Conservation (phyloP, 2,797 vertebrate genomes). For the Acanthis flammea region DNA sequence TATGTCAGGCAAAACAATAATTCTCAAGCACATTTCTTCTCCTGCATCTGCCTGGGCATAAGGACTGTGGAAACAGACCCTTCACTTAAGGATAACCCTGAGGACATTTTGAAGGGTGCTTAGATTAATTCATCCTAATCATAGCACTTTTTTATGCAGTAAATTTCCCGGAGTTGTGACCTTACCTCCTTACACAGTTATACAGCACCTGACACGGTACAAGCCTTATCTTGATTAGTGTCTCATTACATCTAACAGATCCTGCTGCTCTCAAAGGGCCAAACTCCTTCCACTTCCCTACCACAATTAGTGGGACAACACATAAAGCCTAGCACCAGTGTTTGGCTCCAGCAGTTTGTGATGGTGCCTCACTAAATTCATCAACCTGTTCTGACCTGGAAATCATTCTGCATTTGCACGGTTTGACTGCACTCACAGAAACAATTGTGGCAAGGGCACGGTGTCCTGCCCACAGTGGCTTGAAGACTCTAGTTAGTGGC, state of each 20-base stretch:
- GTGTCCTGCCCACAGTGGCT: background rate
- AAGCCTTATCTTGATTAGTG: constrained; percentile 25
- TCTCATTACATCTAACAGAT: constrained; percentile 38
- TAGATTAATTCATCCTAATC: background rate
- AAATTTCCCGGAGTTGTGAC: background rate
- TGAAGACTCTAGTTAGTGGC: background rate
- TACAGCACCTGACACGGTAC: background rate
- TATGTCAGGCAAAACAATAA: background rate
- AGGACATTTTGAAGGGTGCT: background rate
- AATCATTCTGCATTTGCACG: background rate
- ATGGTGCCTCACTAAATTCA: background rate
- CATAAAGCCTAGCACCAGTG: background rate
- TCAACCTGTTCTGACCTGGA: constrained; percentile 4
- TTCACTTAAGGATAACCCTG: background rate
- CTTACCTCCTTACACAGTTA: background rate
- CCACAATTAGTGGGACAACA: background rate
- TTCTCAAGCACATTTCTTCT: background rate
- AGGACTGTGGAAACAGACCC: background rate
- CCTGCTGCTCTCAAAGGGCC: background rate
- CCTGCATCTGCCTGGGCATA: background rate
- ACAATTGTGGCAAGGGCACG: background rate
- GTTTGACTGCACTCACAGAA: background rate
- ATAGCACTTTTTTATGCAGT: background rate
- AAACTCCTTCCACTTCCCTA: background rate
- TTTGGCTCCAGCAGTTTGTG: background rate